phyloP scores from a whole-genome alignment of 2,797 vertebrate genomes.

The Xerus rutilus region DNA sequence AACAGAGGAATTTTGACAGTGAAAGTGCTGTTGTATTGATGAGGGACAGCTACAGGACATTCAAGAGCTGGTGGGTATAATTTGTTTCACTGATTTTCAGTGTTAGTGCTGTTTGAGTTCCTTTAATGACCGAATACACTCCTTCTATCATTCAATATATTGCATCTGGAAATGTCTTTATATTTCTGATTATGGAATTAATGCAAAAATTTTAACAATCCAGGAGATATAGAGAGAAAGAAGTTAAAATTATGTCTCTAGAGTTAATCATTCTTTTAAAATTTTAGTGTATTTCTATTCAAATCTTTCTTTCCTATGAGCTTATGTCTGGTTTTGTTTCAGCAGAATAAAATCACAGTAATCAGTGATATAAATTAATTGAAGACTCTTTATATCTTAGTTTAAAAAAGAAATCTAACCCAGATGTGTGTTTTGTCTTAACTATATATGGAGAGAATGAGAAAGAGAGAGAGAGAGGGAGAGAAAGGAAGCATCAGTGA shows the following conservation, averaged over 20 bases:
- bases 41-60: neutral
- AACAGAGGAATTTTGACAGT: neutral
- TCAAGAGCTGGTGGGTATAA: neutral
- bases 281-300: slow-evolving; percentile 11
- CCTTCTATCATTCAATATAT: neutral
- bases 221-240: neutral
- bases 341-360: neutral
- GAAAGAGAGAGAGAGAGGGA: neutral
- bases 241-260: neutral
- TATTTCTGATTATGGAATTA: slow-evolving; percentile 33
- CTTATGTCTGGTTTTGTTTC: neutral
- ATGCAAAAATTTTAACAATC: neutral
- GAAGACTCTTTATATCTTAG: neutral
- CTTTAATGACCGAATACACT: neutral
- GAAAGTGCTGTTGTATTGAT: neutral
- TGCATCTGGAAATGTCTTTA: neutral
- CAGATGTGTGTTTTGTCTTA: neutral
- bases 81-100: slow-evolving; percentile 19
- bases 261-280: slow-evolving; percentile 8
- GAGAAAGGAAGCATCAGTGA: neutral
- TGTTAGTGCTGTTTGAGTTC: neutral
- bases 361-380: neutral
- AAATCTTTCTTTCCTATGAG: neutral
- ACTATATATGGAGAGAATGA: neutral
- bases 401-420: slow-evolving; percentile 31